Percentiles rank a stretch among this genome's conserved stretches.
These are phyloP conservation scores for Parauchenoglanis punctatus DNA, from an alignment of 2,797 vertebrate species.

Conservation along the genomic window DNA sequence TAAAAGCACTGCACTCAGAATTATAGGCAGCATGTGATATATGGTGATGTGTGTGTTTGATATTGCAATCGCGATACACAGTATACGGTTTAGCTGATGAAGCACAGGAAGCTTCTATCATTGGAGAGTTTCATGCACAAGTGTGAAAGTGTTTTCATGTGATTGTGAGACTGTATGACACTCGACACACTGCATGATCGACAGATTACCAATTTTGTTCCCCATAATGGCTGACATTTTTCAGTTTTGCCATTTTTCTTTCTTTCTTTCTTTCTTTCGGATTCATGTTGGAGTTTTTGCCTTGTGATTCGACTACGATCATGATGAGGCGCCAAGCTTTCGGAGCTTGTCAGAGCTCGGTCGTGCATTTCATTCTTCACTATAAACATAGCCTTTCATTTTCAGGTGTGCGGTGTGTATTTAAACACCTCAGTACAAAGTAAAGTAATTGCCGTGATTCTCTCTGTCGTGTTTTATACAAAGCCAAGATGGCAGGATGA, in stretches of 20 bases:
- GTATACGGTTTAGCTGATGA: not conserved
- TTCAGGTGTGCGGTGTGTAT: not conserved
- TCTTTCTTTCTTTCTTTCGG: constrained; percentile 17
- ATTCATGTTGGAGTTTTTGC: constrained; percentile 24
- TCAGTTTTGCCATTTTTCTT: constrained; percentile 54
- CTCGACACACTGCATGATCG: not conserved
- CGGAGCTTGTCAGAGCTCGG: not conserved
- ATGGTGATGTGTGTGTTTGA: not conserved
- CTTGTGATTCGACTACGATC: not conserved
- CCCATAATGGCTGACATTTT: constrained; percentile 38
- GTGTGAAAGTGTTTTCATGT: not conserved
- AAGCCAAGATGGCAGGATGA: constrained; percentile 28
- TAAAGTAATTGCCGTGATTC: not conserved
- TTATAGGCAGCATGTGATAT: constrained; percentile 28
- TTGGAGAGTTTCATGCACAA: not conserved
- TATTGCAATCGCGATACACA: not conserved
- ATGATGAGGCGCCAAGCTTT: not conserved
- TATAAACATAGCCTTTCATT: not conserved
- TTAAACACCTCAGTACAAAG: not conserved
- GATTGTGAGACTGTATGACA: not conserved
- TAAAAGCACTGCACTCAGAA: constrained; percentile 4
- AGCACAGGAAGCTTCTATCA: not conserved
- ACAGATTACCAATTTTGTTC: constrained; percentile 4
- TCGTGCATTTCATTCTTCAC: constrained; percentile 21
- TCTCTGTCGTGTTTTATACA: constrained; percentile 20